A percentile compares a stretch with the other conserved stretches of the same genome.
phyloP scores from a whole-genome alignment of 2,797 vertebrate genomes.

The Mormyrus hasselquistii region DNA sequence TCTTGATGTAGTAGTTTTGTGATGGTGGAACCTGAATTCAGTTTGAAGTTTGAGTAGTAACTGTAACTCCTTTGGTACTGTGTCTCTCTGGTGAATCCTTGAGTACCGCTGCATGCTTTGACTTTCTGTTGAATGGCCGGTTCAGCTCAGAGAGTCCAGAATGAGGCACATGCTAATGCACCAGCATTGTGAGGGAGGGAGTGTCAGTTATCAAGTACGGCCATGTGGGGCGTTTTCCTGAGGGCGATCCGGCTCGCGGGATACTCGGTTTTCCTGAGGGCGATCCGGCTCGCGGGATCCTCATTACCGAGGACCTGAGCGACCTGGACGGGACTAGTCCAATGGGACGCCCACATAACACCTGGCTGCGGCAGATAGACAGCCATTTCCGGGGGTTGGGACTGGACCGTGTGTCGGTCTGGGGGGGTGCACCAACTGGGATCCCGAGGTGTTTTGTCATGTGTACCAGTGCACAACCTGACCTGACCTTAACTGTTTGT shows the following conservation, averaged over 20 bases:
- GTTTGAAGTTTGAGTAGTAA: background rate
- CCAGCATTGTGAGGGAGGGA: background rate
- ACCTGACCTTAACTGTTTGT: slow-evolving; percentile 5
- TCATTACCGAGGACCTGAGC: background rate
- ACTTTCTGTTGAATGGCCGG: background rate
- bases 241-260: too few relatives aligned
- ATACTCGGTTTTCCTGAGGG: background rate
- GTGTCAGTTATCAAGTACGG: background rate
- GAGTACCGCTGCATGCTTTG: background rate
- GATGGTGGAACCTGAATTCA: background rate
- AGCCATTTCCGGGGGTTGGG: background rate
- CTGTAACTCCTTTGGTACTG: background rate
- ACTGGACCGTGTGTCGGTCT: background rate
- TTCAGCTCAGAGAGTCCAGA: background rate
- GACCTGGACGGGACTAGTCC: background rate
- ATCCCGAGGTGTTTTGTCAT: background rate
- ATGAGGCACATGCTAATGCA: background rate
- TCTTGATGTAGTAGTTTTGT: background rate
- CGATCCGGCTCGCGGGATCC: background rate
- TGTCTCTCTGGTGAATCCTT: background rate
- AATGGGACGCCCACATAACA: background rate
- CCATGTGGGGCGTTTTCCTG: background rate
- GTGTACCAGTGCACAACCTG: background rate
- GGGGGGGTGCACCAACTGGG: background rate
- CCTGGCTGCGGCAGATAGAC: background rate